Conservation (phyloP, 2,797 vertebrate species). For the Podargus strigoides region DNA sequence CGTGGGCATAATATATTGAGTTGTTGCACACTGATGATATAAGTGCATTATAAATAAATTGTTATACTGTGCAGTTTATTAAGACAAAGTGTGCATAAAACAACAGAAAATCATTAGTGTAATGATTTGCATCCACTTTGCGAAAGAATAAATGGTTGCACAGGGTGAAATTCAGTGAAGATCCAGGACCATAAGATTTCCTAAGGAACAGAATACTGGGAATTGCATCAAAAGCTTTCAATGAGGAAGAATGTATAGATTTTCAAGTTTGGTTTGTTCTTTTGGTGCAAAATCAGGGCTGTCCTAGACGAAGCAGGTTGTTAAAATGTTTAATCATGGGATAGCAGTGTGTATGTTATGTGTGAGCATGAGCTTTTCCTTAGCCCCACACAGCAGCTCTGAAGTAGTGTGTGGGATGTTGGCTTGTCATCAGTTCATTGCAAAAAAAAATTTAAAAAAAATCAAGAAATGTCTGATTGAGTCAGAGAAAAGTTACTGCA, state of each 20-base stretch:
- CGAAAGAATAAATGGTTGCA: neutral
- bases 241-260: rapidly evolving
- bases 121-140: neutral
- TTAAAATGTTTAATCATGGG: neutral
- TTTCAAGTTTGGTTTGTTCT: neutral
- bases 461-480: conserved; percentile 57
- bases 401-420: neutral
- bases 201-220: neutral
- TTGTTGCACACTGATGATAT: neutral
- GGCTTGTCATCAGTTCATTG: conserved; percentile 41
- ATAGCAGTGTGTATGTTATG: neutral
- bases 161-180: neutral
- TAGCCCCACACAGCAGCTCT: neutral
- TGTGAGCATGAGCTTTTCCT: neutral
- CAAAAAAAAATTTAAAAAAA: neutral
- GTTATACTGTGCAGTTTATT: neutral
- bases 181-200: neutral
- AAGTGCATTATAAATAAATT: neutral
- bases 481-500: conserved; percentile 56
- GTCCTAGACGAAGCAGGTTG: neutral
- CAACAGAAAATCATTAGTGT: neutral
- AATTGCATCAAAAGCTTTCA: neutral
- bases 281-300: neutral
- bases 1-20: neutral
- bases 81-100: neutral